Base-by-base conservation (phyloP, 2,113 vertebrate genomes). In the Acanthochromis polyacanthus region DNA sequence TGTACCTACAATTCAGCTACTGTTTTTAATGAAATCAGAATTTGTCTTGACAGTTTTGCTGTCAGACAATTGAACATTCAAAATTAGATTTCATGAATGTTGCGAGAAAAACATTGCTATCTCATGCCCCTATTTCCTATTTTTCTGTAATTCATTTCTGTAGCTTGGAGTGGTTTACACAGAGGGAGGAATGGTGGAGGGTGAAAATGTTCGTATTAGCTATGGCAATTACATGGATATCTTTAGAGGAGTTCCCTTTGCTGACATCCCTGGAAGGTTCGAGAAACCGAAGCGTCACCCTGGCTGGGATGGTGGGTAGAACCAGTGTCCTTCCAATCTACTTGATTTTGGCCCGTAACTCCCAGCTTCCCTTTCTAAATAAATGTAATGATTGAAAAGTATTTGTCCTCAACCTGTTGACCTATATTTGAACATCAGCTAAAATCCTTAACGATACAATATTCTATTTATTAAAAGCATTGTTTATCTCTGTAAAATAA, bases 171-270 rank as follows among this genome's bases (percentile, higher is more conserved):
- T 93, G 0, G 97, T 99, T 61, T 15, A 68, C 88, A 98, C 97
- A 0, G 97, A 99, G 81, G 96, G 97, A 0, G 98, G 98, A 28
- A 95, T 95, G 80, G 96, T 99, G 66, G 55, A 97, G 91, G 98
- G 98, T 0, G 20, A 94, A 40, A 97, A 48, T 68, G 93, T 96
- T 80, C 89, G 48, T 5, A 79, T 96, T 10, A 91, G 96, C 4
- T 68, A 94, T 1, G 85, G 83, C 0, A 23, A 72, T 17, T 93
- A 89, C 3, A 52, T 99, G 0, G 97, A 99, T 20, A 48, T 96
- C 80, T 99, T 99, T 88, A 97, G 71, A 75, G 98, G 98, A 12
- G 95, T 99, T 71, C 98, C 98, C 20, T 99, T 96, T 16, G 97
- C 95, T 1, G 97, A 95, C 0, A 79, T 93, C 0, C 90, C 98